Percentiles rank a stretch among this genome's conserved stretches.
Evolutionary conservation across 2,113 vertebrate genomes (phyloP).

Genomic region (Ammodytes marinus): DNA sequence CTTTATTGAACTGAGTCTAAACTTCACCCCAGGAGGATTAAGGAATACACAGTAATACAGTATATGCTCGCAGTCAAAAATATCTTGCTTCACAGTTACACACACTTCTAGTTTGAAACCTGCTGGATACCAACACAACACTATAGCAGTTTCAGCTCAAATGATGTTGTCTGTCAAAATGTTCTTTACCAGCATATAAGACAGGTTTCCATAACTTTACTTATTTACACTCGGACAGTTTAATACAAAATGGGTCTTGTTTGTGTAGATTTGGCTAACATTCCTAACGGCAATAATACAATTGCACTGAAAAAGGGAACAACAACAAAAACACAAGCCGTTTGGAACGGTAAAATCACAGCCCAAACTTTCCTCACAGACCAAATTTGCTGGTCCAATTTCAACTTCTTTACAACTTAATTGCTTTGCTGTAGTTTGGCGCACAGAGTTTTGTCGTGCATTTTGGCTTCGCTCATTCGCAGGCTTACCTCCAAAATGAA

Average conservation of each 20-base stretch:
- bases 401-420: no score
- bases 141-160: neutral
- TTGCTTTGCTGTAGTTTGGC: neutral
- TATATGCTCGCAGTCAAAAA: neutral
- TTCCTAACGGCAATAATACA: neutral
- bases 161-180: neutral
- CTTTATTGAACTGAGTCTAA: constrained; percentile 1
- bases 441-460: neutral
- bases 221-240: neutral
- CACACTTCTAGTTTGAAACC: neutral
- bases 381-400: no score
- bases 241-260: neutral
- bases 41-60: no score
- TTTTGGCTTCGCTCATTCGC: neutral
- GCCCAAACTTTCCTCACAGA: no score
- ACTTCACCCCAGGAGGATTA: neutral
- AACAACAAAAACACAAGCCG: no score
- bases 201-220: neutral
- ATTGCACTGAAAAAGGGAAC: neutral
- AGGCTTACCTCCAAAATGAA: neutral
- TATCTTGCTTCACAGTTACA: neutral
- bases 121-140: neutral
- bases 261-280: neutral
- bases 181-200: neutral
- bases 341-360: no score